A percentile compares a stretch with the other conserved stretches of the same genome.
phyloP scores from a whole-genome alignment of 2,888 invertebrate species.

The Asteroscopus sphinx region DNA sequence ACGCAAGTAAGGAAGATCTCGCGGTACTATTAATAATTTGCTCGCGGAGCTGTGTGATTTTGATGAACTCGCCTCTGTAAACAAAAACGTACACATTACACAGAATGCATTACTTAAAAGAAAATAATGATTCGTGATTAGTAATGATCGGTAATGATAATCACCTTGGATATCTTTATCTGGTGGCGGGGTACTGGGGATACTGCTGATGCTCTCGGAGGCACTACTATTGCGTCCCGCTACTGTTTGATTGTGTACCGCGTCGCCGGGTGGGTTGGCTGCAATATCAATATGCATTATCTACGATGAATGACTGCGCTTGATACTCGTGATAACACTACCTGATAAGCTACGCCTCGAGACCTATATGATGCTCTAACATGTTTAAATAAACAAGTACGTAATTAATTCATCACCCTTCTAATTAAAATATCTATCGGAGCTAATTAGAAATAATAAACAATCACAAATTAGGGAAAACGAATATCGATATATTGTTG shows the following conservation, averaged over 20 bases:
- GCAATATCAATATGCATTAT: conserved; percentile 77
- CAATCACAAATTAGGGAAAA: not conserved
- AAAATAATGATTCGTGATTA: conserved; percentile 18
- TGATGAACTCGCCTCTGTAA: conserved; percentile 82
- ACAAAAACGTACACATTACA: conserved; percentile 39
- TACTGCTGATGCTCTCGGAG: conserved; percentile 70
- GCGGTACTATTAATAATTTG: conserved; percentile 85
- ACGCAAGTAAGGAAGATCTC: conserved; percentile 86
- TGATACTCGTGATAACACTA: conserved; percentile 78
- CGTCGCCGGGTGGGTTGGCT: conserved; percentile 77
- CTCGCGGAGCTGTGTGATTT: conserved; percentile 77
- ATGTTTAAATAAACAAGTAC: conserved; percentile 53
- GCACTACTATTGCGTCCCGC: conserved; percentile 71
- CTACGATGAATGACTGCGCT: conserved; percentile 77
- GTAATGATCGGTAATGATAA: conserved; percentile 25
- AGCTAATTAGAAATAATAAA: not conserved
- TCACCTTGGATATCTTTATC: conserved; percentile 81
- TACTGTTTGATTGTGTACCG: conserved; percentile 63
- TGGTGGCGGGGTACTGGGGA: conserved; percentile 73
- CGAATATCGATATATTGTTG: not conserved
- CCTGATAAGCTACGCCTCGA: conserved; percentile 72
- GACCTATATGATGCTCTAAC: conserved; percentile 59
- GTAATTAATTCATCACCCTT: conserved; percentile 12
- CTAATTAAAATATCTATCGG: no score
- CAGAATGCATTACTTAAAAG: conserved; percentile 15